Base-by-base conservation (phyloP, 2,797 vertebrate genomes). In the Rhabdophis nuchalis region DNA sequence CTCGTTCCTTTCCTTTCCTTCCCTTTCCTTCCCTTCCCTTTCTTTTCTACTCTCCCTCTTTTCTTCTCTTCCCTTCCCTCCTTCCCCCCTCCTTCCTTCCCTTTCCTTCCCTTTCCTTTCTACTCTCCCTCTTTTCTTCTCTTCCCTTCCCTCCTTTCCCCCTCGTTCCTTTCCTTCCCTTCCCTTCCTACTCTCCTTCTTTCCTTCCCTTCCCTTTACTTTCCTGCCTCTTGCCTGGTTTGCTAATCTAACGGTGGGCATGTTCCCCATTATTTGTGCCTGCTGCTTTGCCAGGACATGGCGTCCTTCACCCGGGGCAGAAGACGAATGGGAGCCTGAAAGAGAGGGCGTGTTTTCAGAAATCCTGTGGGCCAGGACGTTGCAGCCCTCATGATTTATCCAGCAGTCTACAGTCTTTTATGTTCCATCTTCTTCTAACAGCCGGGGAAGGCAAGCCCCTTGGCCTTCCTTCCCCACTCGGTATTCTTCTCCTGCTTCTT, bases 41-140 rank as follows among this genome's bases (percentile, higher is more conserved):
- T 23, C 57, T 1, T 23, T 8, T 7, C 1, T 8, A 2, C 57
- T 2, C 0, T 58, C 20, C 6, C 50, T 9, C 50, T 56, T 1
- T 56, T 5, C 12, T 7, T 3, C 18, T 14, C 16, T 32, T 86
- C 10, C 52, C 53, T 29, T 56, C 29, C 13, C 53, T 53, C 27
- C 85, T 53, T 23, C 1, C 3, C 25, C 9, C 7, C 4, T 29
- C 27, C 53, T 85, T 1, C 46, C 12, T 27, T 46, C 3, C 82
- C 23, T 85, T 85, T 46, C 18, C 23, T 52, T 36, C 23, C 54
- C 13, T 41, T 46, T 41, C 46, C 18, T 85, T 5, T 23, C 58
- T 20, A 5, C 56, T 9, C 9, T 53, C 1, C 18, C 0, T 57
- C 18, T 18, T n/a, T n/a, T n/a, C 20, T 6, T 6, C 5, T 46